A percentile compares a stretch with the other conserved stretches of the same genome.
Evolutionary conservation across 2,113 vertebrate genomes (phyloP).

Genomic region (Puffinus mauretanicus): DNA sequence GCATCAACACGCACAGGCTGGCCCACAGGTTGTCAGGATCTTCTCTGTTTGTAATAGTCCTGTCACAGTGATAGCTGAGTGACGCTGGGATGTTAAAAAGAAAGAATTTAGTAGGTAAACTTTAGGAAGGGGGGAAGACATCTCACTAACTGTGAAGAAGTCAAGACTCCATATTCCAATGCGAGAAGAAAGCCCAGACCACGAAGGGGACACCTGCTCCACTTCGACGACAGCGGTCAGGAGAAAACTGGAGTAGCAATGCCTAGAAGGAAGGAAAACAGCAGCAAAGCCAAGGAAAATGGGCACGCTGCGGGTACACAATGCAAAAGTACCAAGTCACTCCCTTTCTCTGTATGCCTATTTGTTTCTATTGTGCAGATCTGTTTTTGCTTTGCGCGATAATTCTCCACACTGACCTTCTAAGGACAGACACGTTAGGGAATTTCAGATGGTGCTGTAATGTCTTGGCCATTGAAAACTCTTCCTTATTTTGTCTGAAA

Average conservation of each 20-base stretch:
- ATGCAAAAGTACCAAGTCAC: neutral
- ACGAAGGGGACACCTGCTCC: accelerated
- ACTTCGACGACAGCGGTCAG: neutral
- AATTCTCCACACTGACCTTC: neutral
- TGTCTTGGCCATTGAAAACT: constrained; percentile 54
- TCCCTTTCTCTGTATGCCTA: neutral
- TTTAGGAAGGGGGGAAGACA: neutral
- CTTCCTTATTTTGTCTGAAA: constrained; percentile 63
- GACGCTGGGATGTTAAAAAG: neutral
- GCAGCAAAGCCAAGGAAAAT: constrained; percentile 11
- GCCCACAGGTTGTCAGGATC: neutral
- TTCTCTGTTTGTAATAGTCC: neutral
- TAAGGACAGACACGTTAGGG: constrained; percentile 15
- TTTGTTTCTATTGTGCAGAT: neutral
- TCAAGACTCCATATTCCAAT: neutral
- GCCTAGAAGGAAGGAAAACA: neutral
- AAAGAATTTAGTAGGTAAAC: neutral
- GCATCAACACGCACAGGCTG: neutral
- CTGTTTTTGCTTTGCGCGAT: neutral
- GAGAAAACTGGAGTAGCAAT: neutral
- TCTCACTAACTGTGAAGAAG: neutral
- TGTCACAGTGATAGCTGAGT: neutral
- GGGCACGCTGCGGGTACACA: neutral
- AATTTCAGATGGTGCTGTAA: constrained; percentile 63
- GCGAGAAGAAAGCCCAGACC: neutral